Conservation (phyloP, 2,797 vertebrate species). For the Luscinia luscinia region DNA sequence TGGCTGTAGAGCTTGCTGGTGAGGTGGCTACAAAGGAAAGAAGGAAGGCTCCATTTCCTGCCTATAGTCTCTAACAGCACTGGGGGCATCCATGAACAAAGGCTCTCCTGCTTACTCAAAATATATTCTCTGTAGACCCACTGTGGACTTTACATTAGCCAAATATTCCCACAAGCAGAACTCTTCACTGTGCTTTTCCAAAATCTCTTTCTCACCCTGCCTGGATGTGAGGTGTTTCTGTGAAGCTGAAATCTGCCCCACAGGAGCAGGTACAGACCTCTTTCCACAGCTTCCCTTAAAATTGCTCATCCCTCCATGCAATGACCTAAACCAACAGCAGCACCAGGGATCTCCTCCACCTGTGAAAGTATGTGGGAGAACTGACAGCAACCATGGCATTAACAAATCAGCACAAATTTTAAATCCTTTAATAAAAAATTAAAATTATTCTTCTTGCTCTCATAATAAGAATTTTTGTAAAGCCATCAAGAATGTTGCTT, state of each 20-base stretch:
- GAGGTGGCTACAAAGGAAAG: not conserved
- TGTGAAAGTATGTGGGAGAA: not conserved
- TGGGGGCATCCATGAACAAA: not conserved
- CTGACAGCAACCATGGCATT: not conserved
- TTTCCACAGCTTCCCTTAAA: not conserved
- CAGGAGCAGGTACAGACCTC: not conserved
- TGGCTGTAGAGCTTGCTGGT: not conserved
- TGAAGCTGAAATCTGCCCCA: not conserved
- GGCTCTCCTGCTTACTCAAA: not conserved
- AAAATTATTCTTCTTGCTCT: not conserved
- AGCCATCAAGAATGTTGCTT: not conserved
- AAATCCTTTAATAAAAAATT: not conserved
- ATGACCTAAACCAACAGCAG: not conserved
- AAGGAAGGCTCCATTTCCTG: not conserved
- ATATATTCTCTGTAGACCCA: not conserved
- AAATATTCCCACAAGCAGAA: not conserved
- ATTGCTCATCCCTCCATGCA: not conserved
- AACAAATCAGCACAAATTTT: not conserved
- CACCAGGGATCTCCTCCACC: not conserved
- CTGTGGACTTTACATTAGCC: not conserved
- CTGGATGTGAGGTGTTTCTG: not conserved
- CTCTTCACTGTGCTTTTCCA: not conserved
- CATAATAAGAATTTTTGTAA: not conserved
- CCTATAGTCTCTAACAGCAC: not conserved
- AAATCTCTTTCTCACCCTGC: not conserved